A percentile compares a stretch with the other conserved stretches of the same genome.
phyloP scores from a whole-genome alignment of 2,888 invertebrate genomes.

The Coecobrya sp. region DNA sequence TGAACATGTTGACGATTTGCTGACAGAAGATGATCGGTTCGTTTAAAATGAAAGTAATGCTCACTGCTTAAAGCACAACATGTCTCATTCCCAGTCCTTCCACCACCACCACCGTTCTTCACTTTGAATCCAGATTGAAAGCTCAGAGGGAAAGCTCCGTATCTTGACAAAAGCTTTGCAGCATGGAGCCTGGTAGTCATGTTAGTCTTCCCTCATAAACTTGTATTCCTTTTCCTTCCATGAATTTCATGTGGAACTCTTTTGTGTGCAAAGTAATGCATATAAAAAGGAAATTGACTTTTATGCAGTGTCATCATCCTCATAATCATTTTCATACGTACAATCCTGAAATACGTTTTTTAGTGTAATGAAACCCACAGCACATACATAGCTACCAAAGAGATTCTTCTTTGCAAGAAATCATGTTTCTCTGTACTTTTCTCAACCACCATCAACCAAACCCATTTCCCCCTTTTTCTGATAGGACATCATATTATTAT shows the following conservation, averaged over 20 bases:
- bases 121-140: neutral
- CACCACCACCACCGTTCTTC: neutral
- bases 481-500: neutral
- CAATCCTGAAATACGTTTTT: neutral
- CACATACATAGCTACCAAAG: neutral
- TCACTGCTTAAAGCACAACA: neutral
- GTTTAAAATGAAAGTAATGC: neutral
- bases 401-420: neutral
- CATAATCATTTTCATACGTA: neutral
- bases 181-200: neutral
- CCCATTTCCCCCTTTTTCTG: slow-evolving; percentile 1
- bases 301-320: slow-evolving; percentile 29
- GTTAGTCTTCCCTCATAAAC: neutral
- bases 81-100: neutral
- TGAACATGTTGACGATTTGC: neutral
- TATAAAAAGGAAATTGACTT: slow-evolving; percentile 41
- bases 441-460: neutral
- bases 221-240: neutral
- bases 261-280: slow-evolving; percentile 26
- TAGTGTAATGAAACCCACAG: slow-evolving; percentile 10
- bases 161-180: neutral
- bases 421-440: neutral
- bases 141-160: neutral
- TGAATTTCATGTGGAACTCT: neutral
- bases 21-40: slow-evolving; percentile 2